These are phyloP conservation scores for Dasyprocta punctata DNA, from an alignment of 2,113 vertebrate species.

Conservation along the genomic window DNA sequence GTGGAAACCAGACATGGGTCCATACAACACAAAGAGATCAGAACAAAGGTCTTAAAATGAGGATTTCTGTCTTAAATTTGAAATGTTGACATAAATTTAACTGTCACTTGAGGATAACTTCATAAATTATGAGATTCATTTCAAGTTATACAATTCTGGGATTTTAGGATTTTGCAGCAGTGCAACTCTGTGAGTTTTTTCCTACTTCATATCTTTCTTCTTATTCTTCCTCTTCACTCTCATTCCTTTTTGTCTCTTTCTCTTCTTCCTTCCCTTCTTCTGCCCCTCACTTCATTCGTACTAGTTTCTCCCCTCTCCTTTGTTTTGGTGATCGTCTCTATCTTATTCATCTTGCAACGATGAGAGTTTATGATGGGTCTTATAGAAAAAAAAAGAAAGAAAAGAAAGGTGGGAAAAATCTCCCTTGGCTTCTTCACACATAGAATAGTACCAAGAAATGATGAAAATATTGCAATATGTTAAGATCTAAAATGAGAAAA, in stretches of 20 bases:
- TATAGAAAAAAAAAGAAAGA: not conserved
- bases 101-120: constrained; percentile 23
- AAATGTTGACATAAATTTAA: constrained; percentile 44
- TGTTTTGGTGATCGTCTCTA: not conserved
- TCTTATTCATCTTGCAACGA: not conserved
- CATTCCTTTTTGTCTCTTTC: not conserved
- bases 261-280: not conserved
- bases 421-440: not conserved
- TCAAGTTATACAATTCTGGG: not conserved
- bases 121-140: constrained; percentile 30
- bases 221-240: not conserved
- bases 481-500: not conserved
- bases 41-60: constrained; percentile 48
- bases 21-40: constrained; percentile 50
- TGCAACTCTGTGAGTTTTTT: not conserved
- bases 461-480: not conserved
- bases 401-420: not conserved
- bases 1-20: constrained; percentile 66
- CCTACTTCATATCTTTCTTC: not conserved
- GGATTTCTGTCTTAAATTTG: constrained; percentile 55
- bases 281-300: not conserved
- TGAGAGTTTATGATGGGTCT: not conserved
- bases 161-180: not conserved
- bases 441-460: not conserved
- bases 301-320: not conserved